phyloP scores from a whole-genome alignment of 2,888 invertebrate genomes.

The Erebia ligea region DNA sequence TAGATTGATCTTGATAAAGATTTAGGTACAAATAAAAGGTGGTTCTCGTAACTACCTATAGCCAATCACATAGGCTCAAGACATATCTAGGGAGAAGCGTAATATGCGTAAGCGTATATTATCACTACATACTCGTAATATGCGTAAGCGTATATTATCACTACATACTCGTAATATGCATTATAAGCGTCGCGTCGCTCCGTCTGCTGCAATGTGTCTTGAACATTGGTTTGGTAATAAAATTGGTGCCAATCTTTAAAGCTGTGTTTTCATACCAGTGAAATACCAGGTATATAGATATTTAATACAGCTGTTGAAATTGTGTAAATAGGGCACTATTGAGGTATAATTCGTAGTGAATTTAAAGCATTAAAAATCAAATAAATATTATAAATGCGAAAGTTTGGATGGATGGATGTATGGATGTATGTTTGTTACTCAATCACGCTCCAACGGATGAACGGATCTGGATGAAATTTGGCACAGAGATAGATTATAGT shows the following conservation, averaged over 20 bases:
- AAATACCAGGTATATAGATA: too few species aligned
- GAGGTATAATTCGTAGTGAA: neutral
- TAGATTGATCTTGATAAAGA: neutral
- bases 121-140: too few species aligned
- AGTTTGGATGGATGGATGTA: too few species aligned
- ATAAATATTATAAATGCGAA: too few species aligned
- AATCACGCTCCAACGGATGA: too few species aligned
- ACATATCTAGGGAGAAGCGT: neutral
- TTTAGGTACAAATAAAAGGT: neutral
- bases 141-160: too few species aligned
- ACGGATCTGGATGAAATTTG: too few species aligned
- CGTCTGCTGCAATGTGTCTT: neutral
- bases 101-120: too few species aligned
- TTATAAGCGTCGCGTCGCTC: neutral
- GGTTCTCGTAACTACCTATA: neutral
- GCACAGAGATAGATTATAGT: too few species aligned
- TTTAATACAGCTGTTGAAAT: neutral
- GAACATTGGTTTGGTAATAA: neutral
- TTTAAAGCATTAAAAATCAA: neutral
- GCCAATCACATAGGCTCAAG: neutral
- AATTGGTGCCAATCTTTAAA: conserved; percentile 1
- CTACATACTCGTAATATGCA: neutral
- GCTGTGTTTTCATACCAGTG: too few species aligned
- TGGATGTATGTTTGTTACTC: too few species aligned
- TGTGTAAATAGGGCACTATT: neutral